Evolutionary conservation across 2,797 vertebrate genomes (phyloP).

Genomic region (Scyliorhinus canicula): DNA sequence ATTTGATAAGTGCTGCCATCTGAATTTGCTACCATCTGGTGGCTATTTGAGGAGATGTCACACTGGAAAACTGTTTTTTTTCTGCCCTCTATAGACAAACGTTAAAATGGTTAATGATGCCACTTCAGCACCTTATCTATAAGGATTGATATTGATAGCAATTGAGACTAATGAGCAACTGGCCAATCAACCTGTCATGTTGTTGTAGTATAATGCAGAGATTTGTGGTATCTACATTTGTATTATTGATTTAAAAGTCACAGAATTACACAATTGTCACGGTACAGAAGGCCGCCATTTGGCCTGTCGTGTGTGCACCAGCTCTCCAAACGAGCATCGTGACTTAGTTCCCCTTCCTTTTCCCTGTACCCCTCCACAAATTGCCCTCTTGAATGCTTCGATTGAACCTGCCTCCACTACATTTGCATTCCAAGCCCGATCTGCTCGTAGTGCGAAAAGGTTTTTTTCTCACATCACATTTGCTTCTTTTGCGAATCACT

Average conservation of each 20-base stretch:
- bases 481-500: no score
- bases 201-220: not conserved
- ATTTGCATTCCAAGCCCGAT: no score
- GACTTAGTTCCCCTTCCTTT: no score
- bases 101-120: not conserved
- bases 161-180: not conserved
- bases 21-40: slow-evolving; percentile 55
- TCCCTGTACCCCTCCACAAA: no score
- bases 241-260: not conserved
- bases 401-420: no score
- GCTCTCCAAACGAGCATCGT: no score
- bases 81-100: not conserved
- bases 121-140: not conserved
- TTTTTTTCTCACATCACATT: no score
- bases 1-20: not conserved
- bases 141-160: not conserved
- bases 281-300: no score
- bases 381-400: no score
- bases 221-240: not conserved
- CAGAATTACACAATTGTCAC: no score
- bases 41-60: slow-evolving; percentile 55
- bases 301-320: no score
- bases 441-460: no score
- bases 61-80: not conserved
- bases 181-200: not conserved